These are phyloP conservation scores for Amiota communis DNA, from an alignment of 2,888 invertebrate species.

Conservation along the genomic window DNA sequence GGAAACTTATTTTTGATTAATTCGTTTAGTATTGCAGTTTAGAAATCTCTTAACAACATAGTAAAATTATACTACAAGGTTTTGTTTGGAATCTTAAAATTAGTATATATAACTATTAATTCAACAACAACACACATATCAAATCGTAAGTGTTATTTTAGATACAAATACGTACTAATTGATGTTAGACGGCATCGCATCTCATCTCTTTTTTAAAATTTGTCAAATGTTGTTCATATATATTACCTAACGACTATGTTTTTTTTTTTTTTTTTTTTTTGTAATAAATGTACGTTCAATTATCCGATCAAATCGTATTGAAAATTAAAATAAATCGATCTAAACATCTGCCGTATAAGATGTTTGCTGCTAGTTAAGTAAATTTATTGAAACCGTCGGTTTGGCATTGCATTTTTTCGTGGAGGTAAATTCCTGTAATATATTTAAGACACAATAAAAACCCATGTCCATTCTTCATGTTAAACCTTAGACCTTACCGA, in stretches of 20 bases:
- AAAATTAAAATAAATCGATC: too few relatives aligned
- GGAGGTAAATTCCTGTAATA: conserved; percentile 39
- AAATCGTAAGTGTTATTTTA: neutral
- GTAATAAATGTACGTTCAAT: too few relatives aligned
- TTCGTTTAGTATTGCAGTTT: conserved; percentile 10
- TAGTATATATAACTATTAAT: conserved; percentile 3
- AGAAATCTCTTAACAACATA: conserved; percentile 17
- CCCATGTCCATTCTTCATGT: neutral
- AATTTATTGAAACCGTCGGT: conserved; percentile 54
- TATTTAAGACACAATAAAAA: neutral
- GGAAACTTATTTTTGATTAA: neutral
- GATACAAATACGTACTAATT: conserved; percentile 6
- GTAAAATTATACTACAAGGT: conserved; percentile 21
- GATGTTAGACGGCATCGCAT: neutral
- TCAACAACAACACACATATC: neutral
- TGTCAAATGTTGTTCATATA: too few relatives aligned
- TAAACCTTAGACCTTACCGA: conserved; percentile 52
- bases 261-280: too few relatives aligned
- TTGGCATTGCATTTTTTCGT: conserved; percentile 68
- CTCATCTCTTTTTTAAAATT: too few relatives aligned
- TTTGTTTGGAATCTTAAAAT: conserved; percentile 13
- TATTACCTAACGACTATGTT: too few relatives aligned
- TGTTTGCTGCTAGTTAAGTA: neutral
- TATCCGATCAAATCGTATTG: too few relatives aligned
- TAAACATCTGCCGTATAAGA: too few relatives aligned